Evolutionary conservation across 2,797 vertebrate genomes (phyloP).

Genomic region (Chromobotia macracanthus): DNA sequence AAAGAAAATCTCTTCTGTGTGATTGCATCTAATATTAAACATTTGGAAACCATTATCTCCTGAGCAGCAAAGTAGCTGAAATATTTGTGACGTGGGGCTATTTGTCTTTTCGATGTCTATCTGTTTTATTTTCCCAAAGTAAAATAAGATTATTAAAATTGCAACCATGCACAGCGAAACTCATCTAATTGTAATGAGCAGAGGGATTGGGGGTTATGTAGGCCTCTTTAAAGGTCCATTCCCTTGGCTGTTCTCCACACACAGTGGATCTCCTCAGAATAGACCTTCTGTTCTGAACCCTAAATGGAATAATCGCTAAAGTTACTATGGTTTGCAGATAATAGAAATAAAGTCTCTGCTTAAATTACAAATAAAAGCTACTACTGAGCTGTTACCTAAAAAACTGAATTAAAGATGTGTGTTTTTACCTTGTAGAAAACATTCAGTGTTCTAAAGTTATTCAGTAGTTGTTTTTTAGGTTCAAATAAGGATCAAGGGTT

Average conservation of each 20-base stretch:
- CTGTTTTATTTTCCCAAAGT: slow-evolving; percentile 68
- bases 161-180: slow-evolving; percentile 74
- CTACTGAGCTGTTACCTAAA: neutral
- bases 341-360: slow-evolving; percentile 14
- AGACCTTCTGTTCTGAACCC: slow-evolving; percentile 64
- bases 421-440: neutral
- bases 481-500: neutral
- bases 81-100: slow-evolving; percentile 69
- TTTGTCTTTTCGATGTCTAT: slow-evolving; percentile 73
- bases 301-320: slow-evolving; percentile 25
- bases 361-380: slow-evolving; percentile 17
- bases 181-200: slow-evolving; percentile 67
- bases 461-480: neutral
- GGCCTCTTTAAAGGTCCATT: slow-evolving; percentile 68
- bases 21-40: slow-evolving; percentile 67
- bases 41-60: slow-evolving; percentile 62
- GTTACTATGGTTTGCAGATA: slow-evolving; percentile 30
- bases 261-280: slow-evolving; percentile 48
- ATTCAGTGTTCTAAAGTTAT: neutral
- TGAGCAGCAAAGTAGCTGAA: slow-evolving; percentile 61
- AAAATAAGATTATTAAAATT: slow-evolving; percentile 77
- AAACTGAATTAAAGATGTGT: neutral
- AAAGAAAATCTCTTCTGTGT: slow-evolving; percentile 48
- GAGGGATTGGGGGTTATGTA: slow-evolving; percentile 62
- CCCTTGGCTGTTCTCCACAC: slow-evolving; percentile 57